phyloP scores from a whole-genome alignment of 2,888 invertebrate genomes.

The Hyalella azteca region DNA sequence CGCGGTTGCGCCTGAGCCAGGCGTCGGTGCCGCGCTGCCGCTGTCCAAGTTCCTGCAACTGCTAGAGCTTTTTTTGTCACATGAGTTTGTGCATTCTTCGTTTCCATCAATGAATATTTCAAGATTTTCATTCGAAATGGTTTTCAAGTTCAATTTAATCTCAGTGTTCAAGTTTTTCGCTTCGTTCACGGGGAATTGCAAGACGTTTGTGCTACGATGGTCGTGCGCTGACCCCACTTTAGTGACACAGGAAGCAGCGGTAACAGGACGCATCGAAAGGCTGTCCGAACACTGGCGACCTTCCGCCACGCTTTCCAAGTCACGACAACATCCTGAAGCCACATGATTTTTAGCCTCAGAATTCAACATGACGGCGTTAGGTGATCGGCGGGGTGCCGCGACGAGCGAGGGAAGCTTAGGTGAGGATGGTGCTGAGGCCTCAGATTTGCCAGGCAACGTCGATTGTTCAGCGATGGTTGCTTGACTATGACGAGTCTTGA shows the following conservation, averaged over 20 bases:
- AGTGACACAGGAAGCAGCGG: slow-evolving; percentile 21
- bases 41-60: background rate
- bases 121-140: background rate
- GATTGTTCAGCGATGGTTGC: too few species aligned
- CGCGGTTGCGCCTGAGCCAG: background rate
- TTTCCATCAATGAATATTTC: background rate
- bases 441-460: too few species aligned
- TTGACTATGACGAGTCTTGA: too few species aligned
- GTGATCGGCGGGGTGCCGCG: too few species aligned
- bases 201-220: background rate
- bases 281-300: background rate
- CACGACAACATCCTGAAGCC: background rate
- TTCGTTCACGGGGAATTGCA: background rate
- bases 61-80: background rate
- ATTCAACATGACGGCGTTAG: too few species aligned
- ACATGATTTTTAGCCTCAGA: background rate
- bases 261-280: slow-evolving; percentile 8
- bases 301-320: background rate
- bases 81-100: background rate
- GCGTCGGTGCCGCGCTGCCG: background rate
- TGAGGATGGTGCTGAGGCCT: too few species aligned
- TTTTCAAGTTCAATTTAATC: background rate
- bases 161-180: background rate
- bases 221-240: background rate
- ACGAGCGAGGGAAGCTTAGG: too few species aligned